These are phyloP conservation scores for Channa striata DNA, from an alignment of 2,797 vertebrate species.

Conservation along the genomic window DNA sequence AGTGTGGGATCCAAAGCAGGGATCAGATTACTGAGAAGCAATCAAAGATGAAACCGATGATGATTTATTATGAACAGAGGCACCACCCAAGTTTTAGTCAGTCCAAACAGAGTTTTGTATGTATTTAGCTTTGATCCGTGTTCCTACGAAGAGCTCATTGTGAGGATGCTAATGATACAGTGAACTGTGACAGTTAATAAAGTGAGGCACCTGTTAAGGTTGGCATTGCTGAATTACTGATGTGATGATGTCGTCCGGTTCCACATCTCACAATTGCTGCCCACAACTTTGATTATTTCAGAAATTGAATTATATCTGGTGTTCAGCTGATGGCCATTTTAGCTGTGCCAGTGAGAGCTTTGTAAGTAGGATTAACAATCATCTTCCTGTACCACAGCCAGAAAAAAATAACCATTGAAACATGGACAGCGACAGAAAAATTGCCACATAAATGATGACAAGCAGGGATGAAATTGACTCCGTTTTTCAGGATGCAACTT, in stretches of 20 bases:
- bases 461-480: background rate
- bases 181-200: background rate
- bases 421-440: background rate
- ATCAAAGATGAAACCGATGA: slow-evolving; percentile 48
- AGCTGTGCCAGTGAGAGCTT: slow-evolving; percentile 1
- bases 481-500: background rate
- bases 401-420: background rate
- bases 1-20: slow-evolving; percentile 58
- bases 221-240: background rate
- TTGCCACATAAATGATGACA: background rate
- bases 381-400: background rate
- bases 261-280: slow-evolving; percentile 7
- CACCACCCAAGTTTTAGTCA: slow-evolving; percentile 28
- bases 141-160: background rate
- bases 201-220: background rate
- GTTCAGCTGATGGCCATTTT: background rate
- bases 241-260: background rate
- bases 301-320: background rate
- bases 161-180: background rate
- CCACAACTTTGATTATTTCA: background rate
- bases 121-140: slow-evolving; percentile 16
- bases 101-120: slow-evolving; percentile 10
- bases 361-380: slow-evolving; percentile 11
- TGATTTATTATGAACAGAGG: slow-evolving; percentile 37
- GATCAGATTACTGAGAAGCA: slow-evolving; percentile 49